Evolutionary conservation across 1,140 invertebrate genomes (phyloP), one percentile per base, ranked within the genome.

Genomic region (Lamellibrachia luymesi): DNA sequence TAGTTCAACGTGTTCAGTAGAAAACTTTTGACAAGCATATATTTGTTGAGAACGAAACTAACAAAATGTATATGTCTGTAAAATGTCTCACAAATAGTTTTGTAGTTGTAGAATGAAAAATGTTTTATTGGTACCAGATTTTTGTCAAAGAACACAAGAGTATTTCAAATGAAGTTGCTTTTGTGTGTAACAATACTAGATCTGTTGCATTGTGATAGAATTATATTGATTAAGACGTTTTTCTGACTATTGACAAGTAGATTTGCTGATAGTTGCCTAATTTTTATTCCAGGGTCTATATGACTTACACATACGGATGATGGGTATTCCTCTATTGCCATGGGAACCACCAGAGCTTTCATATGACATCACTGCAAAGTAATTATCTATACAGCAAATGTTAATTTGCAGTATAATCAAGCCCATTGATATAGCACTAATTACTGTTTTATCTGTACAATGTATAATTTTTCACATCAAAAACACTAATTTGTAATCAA

Each of bases 301-400:
- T 96, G 99, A 99, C 95, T 98, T 98, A 93, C 98, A 99, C 95
- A 99, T 99, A 52, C 97, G 98, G 96, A 96, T 99, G 95, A 97
- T 97, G 92, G 98, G 97, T 38, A 97, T 99, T 51, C 99, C 99
- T 0, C 97, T 99, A 92, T 96, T 99, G 50, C 97, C 98, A 2
- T 99, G 99, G 99, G 98, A 99, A 95, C 98, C 98, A 0, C 98
- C 98, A 52, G 98, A 93, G 51, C 91, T 94, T 27, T 93, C 94
- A 50, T 92, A 93, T 90, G 90, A 93, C 92, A 91, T 93, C 89
- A 49, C 90, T 52, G 94, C 94, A 51, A 94, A 93, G 93, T 93
- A 93, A 91, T 38, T 90, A 51, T 38, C 50, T 13, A 17, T 80
- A 80, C 64, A 4, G 17, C 64, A 6, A 80, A 80, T 80, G 64